These are phyloP conservation scores for Nothocercus nigrocapillus DNA, from an alignment of 2,113 vertebrate species.

Conservation along the genomic window DNA sequence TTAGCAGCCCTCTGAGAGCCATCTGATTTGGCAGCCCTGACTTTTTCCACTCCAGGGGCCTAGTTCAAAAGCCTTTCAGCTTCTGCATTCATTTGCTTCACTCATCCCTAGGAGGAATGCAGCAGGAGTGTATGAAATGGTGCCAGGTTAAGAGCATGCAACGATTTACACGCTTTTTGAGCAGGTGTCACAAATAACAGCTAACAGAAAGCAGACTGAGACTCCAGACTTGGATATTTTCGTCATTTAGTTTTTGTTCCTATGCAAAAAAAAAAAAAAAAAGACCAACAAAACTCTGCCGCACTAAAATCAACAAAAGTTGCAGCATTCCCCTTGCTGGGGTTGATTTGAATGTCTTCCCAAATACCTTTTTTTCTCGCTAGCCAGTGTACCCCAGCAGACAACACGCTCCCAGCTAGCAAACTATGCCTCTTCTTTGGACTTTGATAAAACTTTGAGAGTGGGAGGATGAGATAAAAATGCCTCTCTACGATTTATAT, in stretches of 20 bases:
- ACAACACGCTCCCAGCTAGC: background rate
- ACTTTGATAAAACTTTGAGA: background rate
- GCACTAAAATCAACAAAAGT: background rate
- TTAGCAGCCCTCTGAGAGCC: background rate
- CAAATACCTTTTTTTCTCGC: background rate
- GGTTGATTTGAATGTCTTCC: background rate
- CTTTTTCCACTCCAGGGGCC: background rate
- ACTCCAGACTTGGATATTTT: rapidly evolving
- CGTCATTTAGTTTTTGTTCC: background rate
- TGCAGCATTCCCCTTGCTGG: background rate
- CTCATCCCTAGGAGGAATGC: background rate
- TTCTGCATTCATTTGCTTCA: background rate
- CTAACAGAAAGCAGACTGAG: background rate
- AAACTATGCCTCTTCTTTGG: background rate
- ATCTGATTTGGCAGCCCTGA: background rate
- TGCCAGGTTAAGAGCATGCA: background rate
- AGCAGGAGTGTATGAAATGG: background rate
- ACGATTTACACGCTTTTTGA: background rate
- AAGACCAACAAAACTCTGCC: background rate
- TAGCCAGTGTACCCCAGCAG: background rate
- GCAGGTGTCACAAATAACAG: background rate
- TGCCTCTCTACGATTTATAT: background rate
- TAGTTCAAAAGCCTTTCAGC: background rate
- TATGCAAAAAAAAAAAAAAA: background rate
- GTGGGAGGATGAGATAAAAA: background rate